Conservation (phyloP, 2,113 vertebrate genomes). For the Hepsetus odoe region DNA sequence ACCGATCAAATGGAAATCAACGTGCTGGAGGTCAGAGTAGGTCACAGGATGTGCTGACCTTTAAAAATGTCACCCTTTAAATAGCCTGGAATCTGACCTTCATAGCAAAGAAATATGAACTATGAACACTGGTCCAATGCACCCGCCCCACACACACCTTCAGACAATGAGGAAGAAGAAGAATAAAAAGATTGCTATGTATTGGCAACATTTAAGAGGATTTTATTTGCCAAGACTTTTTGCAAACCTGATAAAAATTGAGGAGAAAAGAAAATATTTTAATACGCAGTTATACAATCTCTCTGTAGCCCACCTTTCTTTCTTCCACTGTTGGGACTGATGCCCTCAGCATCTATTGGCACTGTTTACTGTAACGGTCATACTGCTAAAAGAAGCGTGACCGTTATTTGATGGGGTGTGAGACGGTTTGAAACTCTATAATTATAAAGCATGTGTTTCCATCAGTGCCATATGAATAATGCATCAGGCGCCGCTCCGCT, state of each 20-base stretch:
- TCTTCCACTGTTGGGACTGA: conserved; percentile 18
- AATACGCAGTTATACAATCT: neutral
- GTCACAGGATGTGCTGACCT: conserved; percentile 58
- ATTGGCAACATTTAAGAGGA: too few relatives aligned
- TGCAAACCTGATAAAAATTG: too few relatives aligned
- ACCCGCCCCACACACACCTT: conserved; percentile 6
- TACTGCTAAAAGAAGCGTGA: conserved; percentile 42
- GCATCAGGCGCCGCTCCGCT: conserved; percentile 47
- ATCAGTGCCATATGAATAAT: conserved; percentile 64
- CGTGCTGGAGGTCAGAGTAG: conserved; percentile 44
- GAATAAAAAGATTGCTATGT: too few relatives aligned
- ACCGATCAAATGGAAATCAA: conserved; percentile 30
- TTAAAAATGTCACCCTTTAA: conserved; percentile 68
- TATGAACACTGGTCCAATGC: conserved; percentile 12
- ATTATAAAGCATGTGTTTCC: conserved; percentile 48
- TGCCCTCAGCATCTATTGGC: conserved; percentile 1
- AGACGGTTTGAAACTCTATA: conserved; percentile 41
- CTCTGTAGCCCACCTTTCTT: conserved; percentile 1
- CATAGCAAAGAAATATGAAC: conserved; percentile 44
- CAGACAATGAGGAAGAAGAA: neutral
- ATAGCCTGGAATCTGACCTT: conserved; percentile 45
- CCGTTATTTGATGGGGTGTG: conserved; percentile 53
- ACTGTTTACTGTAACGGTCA: conserved; percentile 36
- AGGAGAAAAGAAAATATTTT: too few relatives aligned
- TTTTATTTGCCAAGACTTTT: too few relatives aligned